Evolutionary conservation across 2,797 vertebrate species (phyloP).

Genomic region (Clarias fuscus): DNA sequence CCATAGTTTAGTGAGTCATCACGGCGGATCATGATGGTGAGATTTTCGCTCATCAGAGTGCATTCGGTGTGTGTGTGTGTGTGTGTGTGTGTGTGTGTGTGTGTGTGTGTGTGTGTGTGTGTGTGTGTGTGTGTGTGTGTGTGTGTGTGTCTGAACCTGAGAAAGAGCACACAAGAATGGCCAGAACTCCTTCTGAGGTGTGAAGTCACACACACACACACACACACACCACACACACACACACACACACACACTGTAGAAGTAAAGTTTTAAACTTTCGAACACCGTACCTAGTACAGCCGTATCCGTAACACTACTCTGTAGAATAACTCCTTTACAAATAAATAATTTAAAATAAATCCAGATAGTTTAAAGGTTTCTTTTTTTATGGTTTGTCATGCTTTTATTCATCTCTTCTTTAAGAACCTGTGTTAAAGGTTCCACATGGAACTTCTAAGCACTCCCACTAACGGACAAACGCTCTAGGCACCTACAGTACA

Average conservation of each 20-base stretch:
- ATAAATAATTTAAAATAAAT: neutral
- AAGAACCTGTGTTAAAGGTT: neutral
- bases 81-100: constrained; percentile 38
- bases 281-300: neutral
- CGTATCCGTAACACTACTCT: neutral
- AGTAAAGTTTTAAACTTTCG: constrained; percentile 40
- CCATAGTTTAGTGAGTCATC: constrained; percentile 60
- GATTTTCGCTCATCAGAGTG: constrained; percentile 60
- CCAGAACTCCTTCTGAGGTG: constrained; percentile 51
- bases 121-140: constrained; percentile 38
- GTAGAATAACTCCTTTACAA: neutral
- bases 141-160: constrained; percentile 55
- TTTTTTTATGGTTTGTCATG: no score
- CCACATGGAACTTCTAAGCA: no score
- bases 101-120: constrained; percentile 37
- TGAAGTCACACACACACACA: constrained; percentile 41
- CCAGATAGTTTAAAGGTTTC: neutral
- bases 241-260: constrained; percentile 25
- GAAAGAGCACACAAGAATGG: constrained; percentile 51
- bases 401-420: neutral
- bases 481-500: no score
- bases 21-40: constrained; percentile 51
- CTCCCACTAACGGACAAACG: no score
- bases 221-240: constrained; percentile 37
- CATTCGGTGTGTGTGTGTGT: constrained; percentile 48